Evolutionary conservation across 2,888 invertebrate genomes (phyloP), one percentile per base, ranked within the genome.

Genomic region (Allophyes oxyacanthae): DNA sequence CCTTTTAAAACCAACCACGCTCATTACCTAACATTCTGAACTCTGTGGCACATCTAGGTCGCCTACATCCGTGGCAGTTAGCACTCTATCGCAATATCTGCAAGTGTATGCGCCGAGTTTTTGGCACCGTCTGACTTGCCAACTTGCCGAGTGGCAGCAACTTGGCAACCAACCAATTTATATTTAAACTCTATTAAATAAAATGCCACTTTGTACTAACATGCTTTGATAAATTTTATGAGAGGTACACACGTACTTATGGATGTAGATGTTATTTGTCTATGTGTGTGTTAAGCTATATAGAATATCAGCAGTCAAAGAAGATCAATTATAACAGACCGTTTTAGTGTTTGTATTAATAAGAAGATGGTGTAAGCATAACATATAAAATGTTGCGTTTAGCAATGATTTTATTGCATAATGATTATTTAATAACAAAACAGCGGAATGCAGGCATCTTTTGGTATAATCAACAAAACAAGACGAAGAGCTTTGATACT

Each of bases 111-210:
- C 74, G 70, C 66, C 62, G 65, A 56, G 79, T 78, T 85, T 84
- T 87, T 88, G 88, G 89, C 88, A 86, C 78, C 71, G 80, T 20
- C 56, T 34, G 52, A 58, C 63, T 61, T 75, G 75, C 76, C 71
- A 61, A 67, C 64, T 69, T 63, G 72, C 74, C 43, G 75, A 66
- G 71, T 65, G 67, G 66, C 72, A 60, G 43, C 58, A 50, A 58
- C 72, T 83, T 86, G 85, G 86, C 86, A 85, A 65, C 43, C 56
- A 49, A 81, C 84, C 84, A 84, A 84, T 82, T 82, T 84, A 83
- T 84, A 84, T 84, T 83, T 84, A 82, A 84, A 83, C 80, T 71
- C 78, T 83, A 84, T 84, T 84, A 79, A 84, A 84, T 84, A 84
- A 84, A 83, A 82, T 75, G 78, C 74, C 81, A 78, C 82, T 83